Conservation (phyloP, 2,113 vertebrate species). For the Holacanthus passer region DNA sequence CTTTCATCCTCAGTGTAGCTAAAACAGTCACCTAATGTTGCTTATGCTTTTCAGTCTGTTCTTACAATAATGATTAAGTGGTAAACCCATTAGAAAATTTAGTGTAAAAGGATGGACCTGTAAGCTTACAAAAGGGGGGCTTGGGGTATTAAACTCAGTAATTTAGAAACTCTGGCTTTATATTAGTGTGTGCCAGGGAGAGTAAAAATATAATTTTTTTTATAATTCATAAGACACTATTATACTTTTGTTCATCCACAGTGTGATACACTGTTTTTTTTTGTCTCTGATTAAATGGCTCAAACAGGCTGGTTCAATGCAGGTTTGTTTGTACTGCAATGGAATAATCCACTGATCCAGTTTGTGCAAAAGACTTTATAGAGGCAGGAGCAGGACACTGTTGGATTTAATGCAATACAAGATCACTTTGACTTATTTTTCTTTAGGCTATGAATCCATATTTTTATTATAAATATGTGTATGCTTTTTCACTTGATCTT, state of each 20-base stretch:
- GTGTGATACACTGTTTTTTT: background rate
- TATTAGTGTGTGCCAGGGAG: too few species aligned
- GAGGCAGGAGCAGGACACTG: background rate
- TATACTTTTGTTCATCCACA: background rate
- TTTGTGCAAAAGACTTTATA: background rate
- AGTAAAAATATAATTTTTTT: background rate
- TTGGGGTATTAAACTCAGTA: background rate
- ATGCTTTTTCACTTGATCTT: background rate
- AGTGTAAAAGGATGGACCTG: background rate
- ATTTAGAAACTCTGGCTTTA: background rate
- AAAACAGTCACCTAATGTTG: background rate
- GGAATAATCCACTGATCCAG: background rate
- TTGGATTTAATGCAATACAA: background rate
- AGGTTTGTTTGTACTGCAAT: background rate
- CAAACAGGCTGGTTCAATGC: background rate
- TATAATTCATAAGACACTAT: background rate
- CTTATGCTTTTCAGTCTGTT: background rate
- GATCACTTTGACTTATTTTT: background rate
- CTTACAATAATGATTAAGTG: slow-evolving; percentile 10
- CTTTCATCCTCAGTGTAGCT: background rate
- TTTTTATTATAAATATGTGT: background rate
- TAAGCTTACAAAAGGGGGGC: background rate
- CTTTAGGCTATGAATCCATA: background rate
- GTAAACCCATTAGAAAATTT: slow-evolving; percentile 8
- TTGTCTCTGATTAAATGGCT: background rate